Percentiles rank a stretch among this genome's conserved stretches.
Conservation (phyloP, 2,888 invertebrate species). For the Oligia fasciuncula region DNA sequence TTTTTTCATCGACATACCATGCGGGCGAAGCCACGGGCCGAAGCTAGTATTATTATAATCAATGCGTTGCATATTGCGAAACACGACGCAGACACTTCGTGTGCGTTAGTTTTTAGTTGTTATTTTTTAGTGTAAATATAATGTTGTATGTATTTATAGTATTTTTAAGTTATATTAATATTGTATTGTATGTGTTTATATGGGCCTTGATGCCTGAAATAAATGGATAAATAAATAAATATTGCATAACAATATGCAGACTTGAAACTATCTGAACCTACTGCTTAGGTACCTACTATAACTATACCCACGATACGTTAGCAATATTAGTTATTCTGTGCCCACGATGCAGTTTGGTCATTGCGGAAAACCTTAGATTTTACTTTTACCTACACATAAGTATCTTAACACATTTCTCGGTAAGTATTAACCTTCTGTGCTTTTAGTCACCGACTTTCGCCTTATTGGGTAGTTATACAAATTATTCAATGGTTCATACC, state of each 20-base stretch:
- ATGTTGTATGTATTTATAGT: too few relatives aligned
- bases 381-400: neutral
- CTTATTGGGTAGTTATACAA: neutral
- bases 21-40: too few relatives aligned
- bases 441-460: slow-evolving; percentile 12
- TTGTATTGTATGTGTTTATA: too few relatives aligned
- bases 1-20: too few relatives aligned
- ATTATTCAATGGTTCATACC: neutral
- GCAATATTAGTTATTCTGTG: too few relatives aligned
- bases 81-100: too few relatives aligned
- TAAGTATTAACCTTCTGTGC: neutral
- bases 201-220: too few relatives aligned
- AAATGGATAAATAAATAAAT: too few relatives aligned
- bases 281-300: neutral
- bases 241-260: neutral
- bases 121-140: too few relatives aligned
- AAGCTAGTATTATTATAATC: neutral
- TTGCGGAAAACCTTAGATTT: slow-evolving; percentile 22
- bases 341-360: slow-evolving; percentile 6
- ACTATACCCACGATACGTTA: slow-evolving; percentile 4
- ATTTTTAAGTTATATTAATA: too few relatives aligned
- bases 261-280: neutral
- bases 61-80: neutral
- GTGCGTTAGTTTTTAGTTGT: too few relatives aligned
- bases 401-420: slow-evolving; percentile 9